Percentiles rank a stretch among this genome's conserved stretches.
These are phyloP conservation scores for Adrianichthys oophorus DNA, from an alignment of 2,797 vertebrate species.

Conservation along the genomic window DNA sequence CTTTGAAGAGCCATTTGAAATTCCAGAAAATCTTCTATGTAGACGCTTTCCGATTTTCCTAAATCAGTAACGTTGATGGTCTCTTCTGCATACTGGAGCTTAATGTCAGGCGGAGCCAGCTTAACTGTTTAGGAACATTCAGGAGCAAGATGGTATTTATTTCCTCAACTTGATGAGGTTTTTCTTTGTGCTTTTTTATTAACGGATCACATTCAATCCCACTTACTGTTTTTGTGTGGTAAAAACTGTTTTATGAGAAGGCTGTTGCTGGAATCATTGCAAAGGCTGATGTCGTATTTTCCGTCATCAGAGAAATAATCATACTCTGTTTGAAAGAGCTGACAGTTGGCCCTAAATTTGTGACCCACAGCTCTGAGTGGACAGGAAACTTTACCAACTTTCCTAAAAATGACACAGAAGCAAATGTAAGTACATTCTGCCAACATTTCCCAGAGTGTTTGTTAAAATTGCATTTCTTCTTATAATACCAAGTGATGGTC, in stretches of 20 bases:
- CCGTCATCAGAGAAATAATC: rapidly evolving
- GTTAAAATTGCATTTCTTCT: not conserved
- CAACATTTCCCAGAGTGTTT: no score
- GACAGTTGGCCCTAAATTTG: conserved; percentile 29
- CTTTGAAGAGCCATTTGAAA: conserved; percentile 42
- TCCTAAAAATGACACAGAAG: not conserved
- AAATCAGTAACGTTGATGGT: conserved; percentile 40
- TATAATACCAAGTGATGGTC: not conserved
- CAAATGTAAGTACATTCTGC: not conserved
- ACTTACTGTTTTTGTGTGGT: conserved; percentile 43
- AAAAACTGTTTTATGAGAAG: rapidly evolving
- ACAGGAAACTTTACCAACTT: rapidly evolving
- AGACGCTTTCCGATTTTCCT: rapidly evolving
- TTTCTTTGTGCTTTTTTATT: no score
- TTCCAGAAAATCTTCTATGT: rapidly evolving
- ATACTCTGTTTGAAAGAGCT: rapidly evolving
- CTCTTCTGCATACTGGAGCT: conserved; percentile 14
- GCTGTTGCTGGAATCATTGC: not conserved
- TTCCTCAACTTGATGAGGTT: no score
- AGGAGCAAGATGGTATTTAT: not conserved
- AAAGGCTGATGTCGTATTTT: rapidly evolving
- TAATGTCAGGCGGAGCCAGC: conserved; percentile 18
- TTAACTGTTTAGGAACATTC: conserved; percentile 51
- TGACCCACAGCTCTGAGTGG: conserved; percentile 22
- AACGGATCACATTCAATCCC: not conserved